Evolutionary conservation across 2,113 vertebrate species (phyloP).

Genomic region (Candoia aspera): DNA sequence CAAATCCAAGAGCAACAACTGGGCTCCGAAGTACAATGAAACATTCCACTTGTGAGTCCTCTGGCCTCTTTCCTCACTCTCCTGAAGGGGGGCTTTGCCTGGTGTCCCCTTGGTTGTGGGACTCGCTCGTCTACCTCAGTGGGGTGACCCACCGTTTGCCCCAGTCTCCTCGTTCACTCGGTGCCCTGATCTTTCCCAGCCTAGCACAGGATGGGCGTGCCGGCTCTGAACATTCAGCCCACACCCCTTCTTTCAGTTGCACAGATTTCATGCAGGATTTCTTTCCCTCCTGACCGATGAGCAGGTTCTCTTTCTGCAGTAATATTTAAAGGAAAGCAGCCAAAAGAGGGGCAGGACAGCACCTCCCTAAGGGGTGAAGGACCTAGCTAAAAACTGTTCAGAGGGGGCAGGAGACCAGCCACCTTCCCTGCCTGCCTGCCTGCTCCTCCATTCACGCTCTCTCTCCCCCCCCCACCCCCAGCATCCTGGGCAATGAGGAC

Average conservation of each 20-base stretch:
- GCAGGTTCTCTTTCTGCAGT: not conserved
- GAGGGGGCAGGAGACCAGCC: too few relatives aligned
- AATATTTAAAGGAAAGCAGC: too few relatives aligned
- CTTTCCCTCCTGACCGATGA: not conserved
- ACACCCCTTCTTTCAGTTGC: not conserved
- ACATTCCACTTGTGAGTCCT: conserved; percentile 93
- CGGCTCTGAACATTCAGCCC: not conserved
- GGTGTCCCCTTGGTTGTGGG: not conserved
- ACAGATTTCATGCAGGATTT: not conserved
- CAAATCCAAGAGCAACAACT: conserved; percentile 99
- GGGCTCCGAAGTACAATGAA: conserved; percentile 97
- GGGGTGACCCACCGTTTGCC: not conserved
- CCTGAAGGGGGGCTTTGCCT: not conserved
- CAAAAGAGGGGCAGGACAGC: not conserved
- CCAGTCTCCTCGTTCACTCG: not conserved
- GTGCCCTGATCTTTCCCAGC: not conserved
- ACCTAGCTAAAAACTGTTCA: not conserved
- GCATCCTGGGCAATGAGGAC: conserved; percentile 90
- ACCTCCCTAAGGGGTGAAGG: not conserved
- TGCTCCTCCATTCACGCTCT: not conserved
- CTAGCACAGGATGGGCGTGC: fast-evolving
- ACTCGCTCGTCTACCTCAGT: too few relatives aligned
- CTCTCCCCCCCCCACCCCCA: conserved; percentile 56
- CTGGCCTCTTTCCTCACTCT: not conserved
- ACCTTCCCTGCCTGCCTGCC: too few relatives aligned